Evolutionary conservation across 2,113 vertebrate genomes (phyloP).

Genomic region (Oreocharis arfaki): DNA sequence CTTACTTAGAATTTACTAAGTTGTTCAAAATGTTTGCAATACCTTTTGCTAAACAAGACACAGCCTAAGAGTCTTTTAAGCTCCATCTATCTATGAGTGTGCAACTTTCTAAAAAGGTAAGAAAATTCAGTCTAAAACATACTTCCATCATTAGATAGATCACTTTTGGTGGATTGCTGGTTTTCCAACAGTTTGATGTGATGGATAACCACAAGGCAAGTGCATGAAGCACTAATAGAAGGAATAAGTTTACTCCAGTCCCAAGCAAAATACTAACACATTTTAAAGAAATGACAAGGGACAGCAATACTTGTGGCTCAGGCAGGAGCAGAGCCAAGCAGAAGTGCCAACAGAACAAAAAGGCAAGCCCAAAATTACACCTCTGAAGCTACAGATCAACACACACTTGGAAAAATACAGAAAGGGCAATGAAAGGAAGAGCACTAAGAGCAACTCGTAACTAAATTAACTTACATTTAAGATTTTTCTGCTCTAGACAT

Average conservation of each 20-base stretch:
- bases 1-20: background rate
- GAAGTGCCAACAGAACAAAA: background rate
- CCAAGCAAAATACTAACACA: background rate
- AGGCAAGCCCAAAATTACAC: background rate
- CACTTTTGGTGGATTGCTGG: background rate
- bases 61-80: background rate
- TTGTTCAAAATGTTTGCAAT: background rate
- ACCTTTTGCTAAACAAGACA: background rate
- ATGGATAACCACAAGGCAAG: rapidly evolving
- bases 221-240: background rate
- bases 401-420: background rate
- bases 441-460: background rate
- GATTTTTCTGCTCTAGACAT: background rate
- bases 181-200: background rate
- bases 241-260: background rate
- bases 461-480: background rate
- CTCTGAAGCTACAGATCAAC: background rate
- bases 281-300: background rate
- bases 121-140: background rate
- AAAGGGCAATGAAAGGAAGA: background rate
- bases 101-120: background rate
- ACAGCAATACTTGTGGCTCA: background rate
- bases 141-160: background rate
- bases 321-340: background rate
- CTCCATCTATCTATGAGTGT: background rate